Conservation (phyloP, 2,888 invertebrate species). For the Craniophora ligustri region DNA sequence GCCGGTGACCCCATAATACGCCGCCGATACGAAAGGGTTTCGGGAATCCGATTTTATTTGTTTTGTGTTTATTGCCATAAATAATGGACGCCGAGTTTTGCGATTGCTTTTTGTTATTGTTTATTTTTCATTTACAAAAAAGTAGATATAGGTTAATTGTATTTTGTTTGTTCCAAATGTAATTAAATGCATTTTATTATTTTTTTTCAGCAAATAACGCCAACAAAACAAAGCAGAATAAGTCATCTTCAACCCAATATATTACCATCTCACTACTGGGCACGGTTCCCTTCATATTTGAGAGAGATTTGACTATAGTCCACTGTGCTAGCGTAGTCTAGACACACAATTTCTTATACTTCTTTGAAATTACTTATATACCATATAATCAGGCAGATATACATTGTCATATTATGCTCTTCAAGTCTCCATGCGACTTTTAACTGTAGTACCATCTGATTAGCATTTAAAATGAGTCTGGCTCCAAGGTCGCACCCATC, state of each 20-base stretch:
- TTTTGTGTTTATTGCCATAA: constrained; percentile 32
- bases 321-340: too few species aligned
- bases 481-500: constrained; percentile 15
- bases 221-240: too few species aligned
- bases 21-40: constrained; percentile 29
- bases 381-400: too few species aligned
- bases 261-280: too few species aligned
- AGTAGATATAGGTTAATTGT: constrained; percentile 4
- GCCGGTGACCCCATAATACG: constrained; percentile 41
- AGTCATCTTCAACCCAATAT: too few species aligned
- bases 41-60: constrained; percentile 20
- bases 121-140: neutral
- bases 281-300: too few species aligned
- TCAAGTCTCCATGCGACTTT: neutral
- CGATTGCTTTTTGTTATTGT: constrained; percentile 3
- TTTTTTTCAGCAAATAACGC: too few species aligned
- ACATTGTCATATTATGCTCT: too few species aligned
- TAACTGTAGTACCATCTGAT: constrained; percentile 15
- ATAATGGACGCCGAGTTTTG: neutral
- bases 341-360: too few species aligned
- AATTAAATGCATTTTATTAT: too few species aligned
- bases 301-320: too few species aligned
- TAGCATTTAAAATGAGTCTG: constrained; percentile 27
- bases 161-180: neutral
- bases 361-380: too few species aligned